A percentile compares a stretch with the other conserved stretches of the same genome.
Conservation (phyloP, 2,797 vertebrate genomes). For the Betta splendens region DNA sequence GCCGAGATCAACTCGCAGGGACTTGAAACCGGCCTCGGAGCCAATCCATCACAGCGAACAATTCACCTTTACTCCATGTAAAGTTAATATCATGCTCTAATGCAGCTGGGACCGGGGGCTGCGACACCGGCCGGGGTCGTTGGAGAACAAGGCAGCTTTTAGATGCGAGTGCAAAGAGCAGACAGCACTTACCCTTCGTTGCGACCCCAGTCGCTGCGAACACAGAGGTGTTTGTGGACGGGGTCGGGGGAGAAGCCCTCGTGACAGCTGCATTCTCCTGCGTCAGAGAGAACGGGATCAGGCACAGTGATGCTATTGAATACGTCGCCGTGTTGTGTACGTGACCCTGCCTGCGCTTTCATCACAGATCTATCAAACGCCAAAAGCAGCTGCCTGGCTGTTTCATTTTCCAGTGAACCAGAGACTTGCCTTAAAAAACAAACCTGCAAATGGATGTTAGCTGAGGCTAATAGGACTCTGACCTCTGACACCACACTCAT, state of each 20-base stretch:
- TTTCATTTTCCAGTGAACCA: conserved; percentile 21
- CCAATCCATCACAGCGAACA: conserved; percentile 34
- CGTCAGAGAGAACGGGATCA: conserved; percentile 40
- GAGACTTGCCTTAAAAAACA: too few species aligned
- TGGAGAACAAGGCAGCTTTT: conserved; percentile 19
- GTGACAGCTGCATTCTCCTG: conserved; percentile 97
- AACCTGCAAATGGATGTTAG: background rate
- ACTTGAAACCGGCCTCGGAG: conserved; percentile 7
- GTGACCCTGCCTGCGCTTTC: conserved; percentile 5
- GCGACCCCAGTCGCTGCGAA: conserved; percentile 96
- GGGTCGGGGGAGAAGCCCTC: conserved; percentile 94
- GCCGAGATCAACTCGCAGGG: conserved; percentile 4
- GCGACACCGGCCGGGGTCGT: conserved; percentile 7
- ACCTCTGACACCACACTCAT: too few species aligned
- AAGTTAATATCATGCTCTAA: conserved; percentile 28
- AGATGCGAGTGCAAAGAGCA: conserved; percentile 23
- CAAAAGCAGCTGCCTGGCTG: conserved; percentile 24
- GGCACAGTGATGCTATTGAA: conserved; percentile 41
- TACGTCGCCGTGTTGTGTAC: conserved; percentile 24
- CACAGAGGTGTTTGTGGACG: conserved; percentile 90
- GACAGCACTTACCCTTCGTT: conserved; percentile 91
- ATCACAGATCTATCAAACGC: conserved; percentile 27
- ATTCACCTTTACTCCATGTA: conserved; percentile 31
- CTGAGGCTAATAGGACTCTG: too few species aligned
- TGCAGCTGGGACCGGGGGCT: conserved; percentile 7